Percentiles rank a stretch among this genome's conserved stretches.
These are phyloP conservation scores for Paedocypris micromegethes DNA, from an alignment of 2,797 vertebrate genomes.

Conservation along the genomic window DNA sequence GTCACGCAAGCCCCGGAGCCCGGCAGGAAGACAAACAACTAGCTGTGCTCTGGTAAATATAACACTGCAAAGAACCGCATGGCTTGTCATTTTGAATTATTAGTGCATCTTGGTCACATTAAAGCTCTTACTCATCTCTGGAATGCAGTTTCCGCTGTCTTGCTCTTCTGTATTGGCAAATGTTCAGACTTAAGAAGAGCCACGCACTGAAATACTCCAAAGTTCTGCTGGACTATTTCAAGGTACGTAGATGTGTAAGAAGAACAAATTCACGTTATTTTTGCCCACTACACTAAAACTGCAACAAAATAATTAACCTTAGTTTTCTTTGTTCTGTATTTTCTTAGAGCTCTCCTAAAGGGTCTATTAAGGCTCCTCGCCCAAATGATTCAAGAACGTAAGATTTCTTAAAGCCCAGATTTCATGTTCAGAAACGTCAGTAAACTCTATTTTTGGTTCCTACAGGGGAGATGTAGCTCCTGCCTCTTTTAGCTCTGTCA, in stretches of 20 bases:
- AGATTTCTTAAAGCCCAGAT: slow-evolving; percentile 48
- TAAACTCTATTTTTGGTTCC: slow-evolving; percentile 35
- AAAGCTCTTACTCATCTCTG: slow-evolving; percentile 18
- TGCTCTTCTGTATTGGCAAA: slow-evolving; percentile 96
- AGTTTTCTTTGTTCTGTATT: slow-evolving; percentile 44
- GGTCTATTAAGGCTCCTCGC: slow-evolving; percentile 72
- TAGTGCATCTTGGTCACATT: not conserved
- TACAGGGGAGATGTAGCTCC: slow-evolving; percentile 75
- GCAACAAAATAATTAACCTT: not conserved
- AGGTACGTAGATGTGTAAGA: slow-evolving; percentile 67
- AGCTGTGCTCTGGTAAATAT: slow-evolving; percentile 87
- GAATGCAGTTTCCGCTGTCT: slow-evolving; percentile 86
- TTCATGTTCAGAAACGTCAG: slow-evolving; percentile 11
- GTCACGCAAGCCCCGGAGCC: slow-evolving; percentile 82
- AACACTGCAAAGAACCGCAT: slow-evolving; percentile 12
- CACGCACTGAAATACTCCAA: slow-evolving; percentile 96
- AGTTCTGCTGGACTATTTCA: slow-evolving; percentile 94
- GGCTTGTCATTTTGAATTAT: not conserved
- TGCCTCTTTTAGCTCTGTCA: slow-evolving; percentile 75
- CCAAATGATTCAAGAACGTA: slow-evolving; percentile 88
- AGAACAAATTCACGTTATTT: not conserved
- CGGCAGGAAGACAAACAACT: slow-evolving; percentile 93
- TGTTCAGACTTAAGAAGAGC: slow-evolving; percentile 97
- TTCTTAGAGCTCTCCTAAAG: slow-evolving; percentile 84
- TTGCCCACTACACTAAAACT: not conserved